Conservation (phyloP, 2,113 vertebrate species). For the Halichoeres trimaculatus region DNA sequence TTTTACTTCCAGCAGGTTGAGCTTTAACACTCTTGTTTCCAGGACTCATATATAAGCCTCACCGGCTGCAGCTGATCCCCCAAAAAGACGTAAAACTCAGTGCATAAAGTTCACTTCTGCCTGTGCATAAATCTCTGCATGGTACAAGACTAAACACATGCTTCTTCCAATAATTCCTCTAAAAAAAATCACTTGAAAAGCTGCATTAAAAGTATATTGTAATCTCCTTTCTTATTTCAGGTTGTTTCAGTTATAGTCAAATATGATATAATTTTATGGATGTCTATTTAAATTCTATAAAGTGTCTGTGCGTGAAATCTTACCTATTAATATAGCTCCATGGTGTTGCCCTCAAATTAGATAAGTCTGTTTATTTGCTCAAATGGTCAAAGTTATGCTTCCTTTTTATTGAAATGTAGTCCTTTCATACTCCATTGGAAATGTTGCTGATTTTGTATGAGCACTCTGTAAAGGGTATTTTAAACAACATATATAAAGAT, state of each 20-base stretch:
- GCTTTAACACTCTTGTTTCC: constrained; percentile 2
- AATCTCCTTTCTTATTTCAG: not conserved
- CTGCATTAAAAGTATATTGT: not conserved
- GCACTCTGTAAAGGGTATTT: not conserved
- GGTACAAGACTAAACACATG: not conserved
- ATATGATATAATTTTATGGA: not conserved
- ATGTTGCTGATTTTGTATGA: too few species aligned
- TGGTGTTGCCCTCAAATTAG: constrained; percentile 2
- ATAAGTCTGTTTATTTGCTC: constrained; percentile 10
- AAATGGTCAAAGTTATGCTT: not conserved
- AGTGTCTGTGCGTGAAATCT: not conserved
- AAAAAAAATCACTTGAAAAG: too few species aligned
- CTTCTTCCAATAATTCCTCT: not conserved
- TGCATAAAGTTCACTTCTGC: not conserved
- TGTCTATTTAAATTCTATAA: not conserved
- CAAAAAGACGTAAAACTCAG: constrained; percentile 3
- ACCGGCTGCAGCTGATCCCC: constrained; percentile 19
- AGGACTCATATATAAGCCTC: constrained; percentile 1
- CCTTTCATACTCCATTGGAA: not conserved
- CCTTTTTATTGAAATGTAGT: not conserved
- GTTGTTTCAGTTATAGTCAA: not conserved
- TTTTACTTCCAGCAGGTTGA: constrained; percentile 40
- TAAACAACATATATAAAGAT: too few species aligned
- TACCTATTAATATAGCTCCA: constrained; percentile 7
- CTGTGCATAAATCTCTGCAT: not conserved